Conservation (phyloP, 1,140 invertebrate genomes). For the Zaprionus kolodkinae region DNA sequence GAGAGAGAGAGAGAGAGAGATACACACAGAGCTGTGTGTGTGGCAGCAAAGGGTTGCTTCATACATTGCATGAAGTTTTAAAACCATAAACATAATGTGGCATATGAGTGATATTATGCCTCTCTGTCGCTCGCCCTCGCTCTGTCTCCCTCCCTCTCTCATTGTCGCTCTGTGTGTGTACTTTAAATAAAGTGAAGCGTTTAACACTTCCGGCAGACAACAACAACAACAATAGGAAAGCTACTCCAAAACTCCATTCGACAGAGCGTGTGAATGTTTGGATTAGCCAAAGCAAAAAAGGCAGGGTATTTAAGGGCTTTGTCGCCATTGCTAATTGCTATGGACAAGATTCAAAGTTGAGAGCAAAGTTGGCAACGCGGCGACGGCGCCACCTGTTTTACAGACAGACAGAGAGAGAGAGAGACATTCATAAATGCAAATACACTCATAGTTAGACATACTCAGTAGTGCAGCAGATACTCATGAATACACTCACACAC, state of each 20-base stretch:
- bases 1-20: slow-evolving; percentile 29
- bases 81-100: slow-evolving; percentile 75
- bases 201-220: slow-evolving; percentile 80
- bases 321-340: slow-evolving; percentile 26
- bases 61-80: slow-evolving; percentile 48
- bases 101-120: slow-evolving; percentile 76
- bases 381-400: slow-evolving; percentile 30
- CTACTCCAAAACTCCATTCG: slow-evolving; percentile 39
- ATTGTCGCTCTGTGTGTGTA: slow-evolving; percentile 55
- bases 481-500: not conserved
- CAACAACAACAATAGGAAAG: slow-evolving; percentile 43
- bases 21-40: slow-evolving; percentile 5
- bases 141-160: slow-evolving; percentile 22
- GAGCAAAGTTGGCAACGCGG: not conserved
- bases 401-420: not conserved
- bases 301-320: slow-evolving; percentile 9
- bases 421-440: slow-evolving; percentile 34
- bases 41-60: slow-evolving; percentile 63
- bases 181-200: slow-evolving; percentile 81
- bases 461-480: too few species aligned
- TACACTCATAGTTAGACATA: too few species aligned
- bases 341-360: slow-evolving; percentile 4
- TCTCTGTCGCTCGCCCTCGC: slow-evolving; percentile 9
- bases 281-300: slow-evolving; percentile 31
- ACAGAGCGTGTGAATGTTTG: slow-evolving; percentile 79